phyloP scores from a whole-genome alignment of 2,888 invertebrate genomes.

The Xanthia icteritia region DNA sequence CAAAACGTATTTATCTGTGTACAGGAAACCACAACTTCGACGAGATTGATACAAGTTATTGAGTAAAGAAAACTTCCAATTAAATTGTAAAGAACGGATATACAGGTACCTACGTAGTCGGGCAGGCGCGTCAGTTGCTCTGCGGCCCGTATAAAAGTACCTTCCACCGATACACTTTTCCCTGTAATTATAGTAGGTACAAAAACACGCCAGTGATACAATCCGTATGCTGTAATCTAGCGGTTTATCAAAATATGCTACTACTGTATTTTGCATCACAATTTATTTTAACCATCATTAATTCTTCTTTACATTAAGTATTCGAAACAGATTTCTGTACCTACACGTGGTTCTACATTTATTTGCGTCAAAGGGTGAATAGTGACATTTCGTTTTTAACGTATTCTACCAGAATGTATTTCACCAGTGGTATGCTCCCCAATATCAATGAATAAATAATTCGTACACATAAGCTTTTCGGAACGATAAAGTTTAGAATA shows the following conservation, averaged over 20 bases:
- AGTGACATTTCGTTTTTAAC: conserved; percentile 43
- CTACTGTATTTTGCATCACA: conserved; percentile 24
- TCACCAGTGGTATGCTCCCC: conserved; percentile 69
- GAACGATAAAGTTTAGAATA: conserved; percentile 76
- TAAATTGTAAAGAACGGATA: conserved; percentile 75
- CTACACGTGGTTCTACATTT: conserved; percentile 30
- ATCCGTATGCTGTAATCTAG: conserved; percentile 66
- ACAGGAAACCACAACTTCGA: conserved; percentile 77
- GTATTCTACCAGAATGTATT: conserved; percentile 26
- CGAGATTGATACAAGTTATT: conserved; percentile 80
- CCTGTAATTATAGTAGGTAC: conserved; percentile 81
- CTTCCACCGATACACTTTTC: conserved; percentile 75
- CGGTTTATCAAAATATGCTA: conserved; percentile 68
- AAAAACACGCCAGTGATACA: conserved; percentile 77
- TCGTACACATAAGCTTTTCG: conserved; percentile 63
- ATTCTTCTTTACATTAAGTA: conserved; percentile 38
- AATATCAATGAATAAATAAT: conserved; percentile 70
- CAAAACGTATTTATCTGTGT: conserved; percentile 53
- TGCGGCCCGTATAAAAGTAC: conserved; percentile 69
- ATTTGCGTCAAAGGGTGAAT: conserved; percentile 53
- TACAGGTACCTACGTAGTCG: conserved; percentile 64
- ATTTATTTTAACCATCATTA: conserved; percentile 7
- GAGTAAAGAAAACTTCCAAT: conserved; percentile 76
- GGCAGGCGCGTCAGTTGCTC: conserved; percentile 75
- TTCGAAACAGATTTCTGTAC: conserved; percentile 39